Conservation (phyloP, 2,888 invertebrate genomes). For the Cyrtodaria siliqua region DNA sequence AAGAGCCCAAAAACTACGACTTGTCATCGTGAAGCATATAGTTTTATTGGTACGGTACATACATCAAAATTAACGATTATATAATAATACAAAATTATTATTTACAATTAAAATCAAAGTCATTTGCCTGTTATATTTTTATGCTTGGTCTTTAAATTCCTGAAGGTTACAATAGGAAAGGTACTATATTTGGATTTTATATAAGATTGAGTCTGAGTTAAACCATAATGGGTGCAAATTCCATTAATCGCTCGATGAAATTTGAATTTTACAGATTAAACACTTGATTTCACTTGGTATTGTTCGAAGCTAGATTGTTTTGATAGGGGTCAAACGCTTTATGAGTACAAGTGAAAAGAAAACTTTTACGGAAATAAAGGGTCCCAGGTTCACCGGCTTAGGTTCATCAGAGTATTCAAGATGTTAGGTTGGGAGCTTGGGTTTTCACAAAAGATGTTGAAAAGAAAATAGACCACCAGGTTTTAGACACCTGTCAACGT, state of each 20-base stretch:
- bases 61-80: background rate
- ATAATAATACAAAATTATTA: background rate
- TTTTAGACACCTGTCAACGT: slow-evolving; percentile 36
- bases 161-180: background rate
- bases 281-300: slow-evolving; percentile 34
- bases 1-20: no score
- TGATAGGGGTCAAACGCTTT: slow-evolving; percentile 32
- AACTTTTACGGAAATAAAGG: slow-evolving; percentile 13
- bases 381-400: slow-evolving; percentile 4
- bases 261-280: slow-evolving; percentile 32
- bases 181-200: slow-evolving; percentile 15
- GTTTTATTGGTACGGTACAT: background rate
- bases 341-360: slow-evolving; percentile 16
- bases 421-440: slow-evolving; percentile 1
- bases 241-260: slow-evolving; percentile 20
- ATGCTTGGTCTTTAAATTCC: background rate
- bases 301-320: slow-evolving; percentile 14
- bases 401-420: background rate
- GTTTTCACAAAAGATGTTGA: slow-evolving; percentile 29
- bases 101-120: background rate
- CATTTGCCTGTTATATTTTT: background rate
- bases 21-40: no score
- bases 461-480: slow-evolving; percentile 26
- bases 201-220: slow-evolving; percentile 38
- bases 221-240: slow-evolving; percentile 44